Conservation (phyloP, 2,797 vertebrate species). For the Esox masquinongy region DNA sequence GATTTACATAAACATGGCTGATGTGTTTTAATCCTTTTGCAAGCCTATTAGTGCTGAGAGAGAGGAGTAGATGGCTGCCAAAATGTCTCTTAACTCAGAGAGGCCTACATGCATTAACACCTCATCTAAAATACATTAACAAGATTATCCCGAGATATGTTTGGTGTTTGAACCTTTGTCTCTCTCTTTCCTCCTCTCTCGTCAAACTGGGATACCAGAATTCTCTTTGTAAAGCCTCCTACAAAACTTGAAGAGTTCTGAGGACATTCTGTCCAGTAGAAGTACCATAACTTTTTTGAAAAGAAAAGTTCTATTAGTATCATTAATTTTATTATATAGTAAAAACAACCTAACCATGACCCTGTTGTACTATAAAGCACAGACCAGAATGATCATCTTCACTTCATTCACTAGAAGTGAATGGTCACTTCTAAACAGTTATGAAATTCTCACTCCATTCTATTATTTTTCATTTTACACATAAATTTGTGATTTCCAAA, state of each 20-base stretch:
- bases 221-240: background rate
- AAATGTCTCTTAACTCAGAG: background rate
- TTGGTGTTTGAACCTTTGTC: background rate
- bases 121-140: background rate
- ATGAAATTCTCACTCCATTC: no score
- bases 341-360: no score
- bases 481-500: no score
- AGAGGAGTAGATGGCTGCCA: background rate
- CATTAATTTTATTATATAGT: no score
- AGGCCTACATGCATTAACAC: background rate
- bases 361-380: no score
- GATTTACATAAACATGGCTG: background rate
- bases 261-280: background rate
- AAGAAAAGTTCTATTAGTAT: background rate
- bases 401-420: no score
- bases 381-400: no score
- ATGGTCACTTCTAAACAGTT: no score
- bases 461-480: no score
- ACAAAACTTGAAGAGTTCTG: background rate
- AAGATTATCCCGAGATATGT: background rate
- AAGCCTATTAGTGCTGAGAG: background rate
- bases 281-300: background rate
- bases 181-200: background rate
- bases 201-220: background rate
- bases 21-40: no score